Evolutionary conservation across 1,140 invertebrate genomes (phyloP).

Genomic region (Neuroterus valhalla): DNA sequence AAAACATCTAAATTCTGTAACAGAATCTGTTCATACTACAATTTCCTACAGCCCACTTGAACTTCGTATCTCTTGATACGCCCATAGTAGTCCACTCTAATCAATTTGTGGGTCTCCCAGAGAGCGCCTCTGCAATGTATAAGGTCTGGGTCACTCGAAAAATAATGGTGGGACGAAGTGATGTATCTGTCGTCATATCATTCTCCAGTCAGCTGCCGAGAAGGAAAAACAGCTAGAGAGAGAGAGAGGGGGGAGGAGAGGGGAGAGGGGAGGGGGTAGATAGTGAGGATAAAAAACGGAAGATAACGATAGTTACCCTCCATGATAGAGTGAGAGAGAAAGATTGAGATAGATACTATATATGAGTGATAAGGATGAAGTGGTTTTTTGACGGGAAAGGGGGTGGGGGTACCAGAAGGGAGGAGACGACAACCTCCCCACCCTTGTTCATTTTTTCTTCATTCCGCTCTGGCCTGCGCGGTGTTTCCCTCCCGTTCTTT

Average conservation of each 20-base stretch:
- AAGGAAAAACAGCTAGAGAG: constrained; percentile 30
- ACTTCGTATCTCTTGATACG: not conserved
- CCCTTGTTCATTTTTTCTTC: constrained; percentile 47
- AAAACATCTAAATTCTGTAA: too few species aligned
- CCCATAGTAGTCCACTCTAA: not conserved
- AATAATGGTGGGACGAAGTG: constrained; percentile 18
- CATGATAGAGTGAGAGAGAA: not conserved
- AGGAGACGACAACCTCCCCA: constrained; percentile 13
- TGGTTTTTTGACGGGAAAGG: constrained; percentile 45
- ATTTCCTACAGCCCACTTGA: too few species aligned
- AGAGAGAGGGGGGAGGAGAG: constrained; percentile 27
- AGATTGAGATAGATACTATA: constrained; percentile 43
- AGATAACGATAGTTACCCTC: constrained; percentile 35
- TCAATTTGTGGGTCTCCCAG: not conserved
- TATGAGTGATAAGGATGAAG: constrained; percentile 45
- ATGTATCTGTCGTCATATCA: constrained; percentile 20
- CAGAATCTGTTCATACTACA: too few species aligned
- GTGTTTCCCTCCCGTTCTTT: constrained; percentile 59
- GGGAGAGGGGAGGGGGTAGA: constrained; percentile 25
- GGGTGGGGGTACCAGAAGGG: not conserved
- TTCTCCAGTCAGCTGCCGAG: not conserved
- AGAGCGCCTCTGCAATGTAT: not conserved
- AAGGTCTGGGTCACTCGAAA: constrained; percentile 26
- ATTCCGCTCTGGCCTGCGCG: constrained; percentile 43
- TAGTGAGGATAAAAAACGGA: constrained; percentile 27